These are phyloP conservation scores for Riparia riparia DNA, from an alignment of 2,113 vertebrate species.

Conservation along the genomic window DNA sequence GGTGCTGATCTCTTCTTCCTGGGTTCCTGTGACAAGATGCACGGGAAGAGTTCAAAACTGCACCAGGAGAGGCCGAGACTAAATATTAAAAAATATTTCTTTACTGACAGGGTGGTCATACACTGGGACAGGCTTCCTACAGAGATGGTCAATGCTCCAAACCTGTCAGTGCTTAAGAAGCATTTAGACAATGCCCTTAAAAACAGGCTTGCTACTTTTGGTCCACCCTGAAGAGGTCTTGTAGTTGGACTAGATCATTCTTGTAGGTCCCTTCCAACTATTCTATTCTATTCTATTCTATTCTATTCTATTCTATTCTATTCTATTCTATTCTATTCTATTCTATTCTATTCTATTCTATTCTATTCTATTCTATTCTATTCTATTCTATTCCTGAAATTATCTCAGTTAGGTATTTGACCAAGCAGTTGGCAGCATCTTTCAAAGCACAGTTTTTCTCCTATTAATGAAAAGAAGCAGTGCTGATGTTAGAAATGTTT, in stretches of 20 bases:
- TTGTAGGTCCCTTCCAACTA: background rate
- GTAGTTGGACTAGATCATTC: background rate
- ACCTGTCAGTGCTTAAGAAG: background rate
- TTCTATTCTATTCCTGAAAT: background rate
- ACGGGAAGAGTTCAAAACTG: background rate
- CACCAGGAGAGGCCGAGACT: background rate
- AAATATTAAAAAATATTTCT: background rate
- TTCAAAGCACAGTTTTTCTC: background rate
- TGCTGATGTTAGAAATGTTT: background rate
- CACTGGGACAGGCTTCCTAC: background rate
- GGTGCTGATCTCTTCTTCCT: background rate
- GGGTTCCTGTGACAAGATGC: rapidly evolving
- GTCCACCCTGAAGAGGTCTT: background rate
- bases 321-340: background rate
- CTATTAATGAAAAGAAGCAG: background rate
- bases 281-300: background rate
- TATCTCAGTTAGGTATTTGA: background rate
- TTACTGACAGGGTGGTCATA: background rate
- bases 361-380: background rate
- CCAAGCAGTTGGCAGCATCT: background rate
- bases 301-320: background rate
- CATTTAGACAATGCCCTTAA: background rate
- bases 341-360: no score
- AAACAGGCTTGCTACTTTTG: background rate
- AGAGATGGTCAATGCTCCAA: background rate